Conservation (phyloP, 2,888 invertebrate species). For the Notodonta ziczac region DNA sequence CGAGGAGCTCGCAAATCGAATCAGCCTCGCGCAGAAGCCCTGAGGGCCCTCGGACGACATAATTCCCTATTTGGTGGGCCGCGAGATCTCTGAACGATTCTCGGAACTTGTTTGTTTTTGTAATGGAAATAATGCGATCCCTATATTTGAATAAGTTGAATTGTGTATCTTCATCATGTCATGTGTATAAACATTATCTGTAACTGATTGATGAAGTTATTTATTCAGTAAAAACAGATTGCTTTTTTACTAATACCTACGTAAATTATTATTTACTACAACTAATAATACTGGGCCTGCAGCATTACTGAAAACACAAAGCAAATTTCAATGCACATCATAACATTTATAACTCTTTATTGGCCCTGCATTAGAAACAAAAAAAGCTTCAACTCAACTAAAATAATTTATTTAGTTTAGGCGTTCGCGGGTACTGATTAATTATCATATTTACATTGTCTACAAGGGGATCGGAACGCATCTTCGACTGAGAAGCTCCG, state of each 20-base stretch:
- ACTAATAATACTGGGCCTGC: too few species aligned
- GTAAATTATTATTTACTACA: too few species aligned
- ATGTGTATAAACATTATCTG: not conserved
- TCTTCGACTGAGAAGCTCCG: too few species aligned
- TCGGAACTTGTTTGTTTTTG: conserved; percentile 25
- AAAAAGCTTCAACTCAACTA: not conserved
- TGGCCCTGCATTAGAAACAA: not conserved
- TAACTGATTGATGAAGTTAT: not conserved
- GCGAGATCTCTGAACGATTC: conserved; percentile 31
- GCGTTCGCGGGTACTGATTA: too few species aligned
- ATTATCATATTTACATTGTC: too few species aligned
- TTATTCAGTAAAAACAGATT: too few species aligned
- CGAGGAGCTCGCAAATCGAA: conserved; percentile 49
- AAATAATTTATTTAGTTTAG: too few species aligned
- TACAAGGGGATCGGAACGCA: too few species aligned
- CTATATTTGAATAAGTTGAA: conserved; percentile 15
- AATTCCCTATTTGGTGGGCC: conserved; percentile 45
- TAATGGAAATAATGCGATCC: conserved; percentile 23
- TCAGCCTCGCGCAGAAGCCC: conserved; percentile 36
- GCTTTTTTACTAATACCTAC: too few species aligned
- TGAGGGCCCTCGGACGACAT: conserved; percentile 41
- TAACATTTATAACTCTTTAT: not conserved
- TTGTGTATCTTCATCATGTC: not conserved
- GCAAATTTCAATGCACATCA: too few species aligned
- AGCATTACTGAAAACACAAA: too few species aligned